Evolutionary conservation across 2,888 invertebrate genomes (phyloP).

Genomic region (Automeris io): DNA sequence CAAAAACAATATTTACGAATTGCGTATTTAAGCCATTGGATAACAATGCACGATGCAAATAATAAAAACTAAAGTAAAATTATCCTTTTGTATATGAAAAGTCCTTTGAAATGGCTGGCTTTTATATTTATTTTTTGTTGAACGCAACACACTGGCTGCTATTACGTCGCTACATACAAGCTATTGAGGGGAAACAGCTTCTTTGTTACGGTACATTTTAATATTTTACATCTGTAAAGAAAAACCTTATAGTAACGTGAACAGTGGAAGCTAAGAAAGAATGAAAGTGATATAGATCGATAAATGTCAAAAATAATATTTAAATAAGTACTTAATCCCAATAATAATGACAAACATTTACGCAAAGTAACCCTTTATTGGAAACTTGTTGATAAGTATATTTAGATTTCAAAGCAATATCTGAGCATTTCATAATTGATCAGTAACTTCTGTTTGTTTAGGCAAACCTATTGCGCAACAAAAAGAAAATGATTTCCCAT

Average conservation of each 20-base stretch:
- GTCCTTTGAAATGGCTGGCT: slow-evolving; percentile 42
- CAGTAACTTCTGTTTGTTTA: too few species aligned
- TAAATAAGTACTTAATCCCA: too few species aligned
- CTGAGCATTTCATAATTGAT: too few species aligned
- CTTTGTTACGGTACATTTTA: slow-evolving; percentile 23
- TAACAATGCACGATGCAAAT: slow-evolving; percentile 36
- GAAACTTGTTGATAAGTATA: too few species aligned
- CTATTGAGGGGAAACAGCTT: slow-evolving; percentile 35
- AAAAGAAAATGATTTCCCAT: too few species aligned
- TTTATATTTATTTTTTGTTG: slow-evolving; percentile 34
- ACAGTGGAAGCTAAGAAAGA: too few species aligned
- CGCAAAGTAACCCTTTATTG: neutral
- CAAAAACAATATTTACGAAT: slow-evolving; percentile 36
- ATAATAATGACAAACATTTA: too few species aligned
- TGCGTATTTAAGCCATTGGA: slow-evolving; percentile 31
- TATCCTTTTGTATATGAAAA: slow-evolving; percentile 56
- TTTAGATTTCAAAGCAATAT: too few species aligned
- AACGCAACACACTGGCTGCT: slow-evolving; percentile 24
- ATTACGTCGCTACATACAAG: slow-evolving; percentile 29
- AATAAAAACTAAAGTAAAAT: slow-evolving; percentile 49
- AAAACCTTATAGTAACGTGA: neutral
- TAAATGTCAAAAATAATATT: too few species aligned
- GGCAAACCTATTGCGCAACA: too few species aligned
- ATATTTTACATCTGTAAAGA: slow-evolving; percentile 13
- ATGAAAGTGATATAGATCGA: too few species aligned